Percentiles rank a stretch among this genome's conserved stretches.
Evolutionary conservation across 2,797 vertebrate genomes (phyloP).

Genomic region (Halcyon leucocephala): DNA sequence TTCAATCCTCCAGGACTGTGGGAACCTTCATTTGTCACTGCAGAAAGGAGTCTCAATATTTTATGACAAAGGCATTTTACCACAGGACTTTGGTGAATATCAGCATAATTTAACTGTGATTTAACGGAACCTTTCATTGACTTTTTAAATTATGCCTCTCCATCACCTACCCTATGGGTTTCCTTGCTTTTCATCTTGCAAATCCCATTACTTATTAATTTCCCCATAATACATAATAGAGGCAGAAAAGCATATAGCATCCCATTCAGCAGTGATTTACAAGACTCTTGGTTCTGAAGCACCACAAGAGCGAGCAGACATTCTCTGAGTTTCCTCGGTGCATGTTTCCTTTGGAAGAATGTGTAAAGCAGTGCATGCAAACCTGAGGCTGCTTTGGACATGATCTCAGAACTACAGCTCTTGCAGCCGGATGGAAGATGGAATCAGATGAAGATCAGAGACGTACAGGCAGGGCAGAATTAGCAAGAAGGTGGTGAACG

Average conservation of each 20-base stretch:
- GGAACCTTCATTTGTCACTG: constrained; percentile 55
- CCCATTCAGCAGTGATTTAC: constrained; percentile 73
- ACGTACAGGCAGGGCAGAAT: constrained; percentile 30
- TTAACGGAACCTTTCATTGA: constrained; percentile 80
- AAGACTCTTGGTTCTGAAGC: constrained; percentile 58
- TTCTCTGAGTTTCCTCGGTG: constrained; percentile 45
- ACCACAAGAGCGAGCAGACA: constrained; percentile 17
- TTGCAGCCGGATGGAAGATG: background rate
- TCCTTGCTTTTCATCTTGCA: constrained; percentile 75
- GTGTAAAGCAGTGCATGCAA: background rate
- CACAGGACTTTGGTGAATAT: constrained; percentile 61
- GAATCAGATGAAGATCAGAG: constrained; percentile 11
- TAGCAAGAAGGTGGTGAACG: constrained; percentile 30
- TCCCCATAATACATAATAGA: constrained; percentile 64
- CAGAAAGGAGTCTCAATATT: constrained; percentile 75
- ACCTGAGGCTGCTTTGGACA: background rate
- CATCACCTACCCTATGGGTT: constrained; percentile 73
- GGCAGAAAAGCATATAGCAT: constrained; percentile 63
- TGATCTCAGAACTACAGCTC: background rate
- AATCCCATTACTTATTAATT: constrained; percentile 80
- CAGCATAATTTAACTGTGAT: constrained; percentile 77
- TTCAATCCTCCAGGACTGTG: background rate
- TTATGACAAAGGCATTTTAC: constrained; percentile 72
- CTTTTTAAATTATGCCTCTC: constrained; percentile 78
- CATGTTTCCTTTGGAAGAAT: constrained; percentile 24